Base-by-base conservation (phyloP, 2,113 vertebrate species). In the Pionites leucogaster region DNA sequence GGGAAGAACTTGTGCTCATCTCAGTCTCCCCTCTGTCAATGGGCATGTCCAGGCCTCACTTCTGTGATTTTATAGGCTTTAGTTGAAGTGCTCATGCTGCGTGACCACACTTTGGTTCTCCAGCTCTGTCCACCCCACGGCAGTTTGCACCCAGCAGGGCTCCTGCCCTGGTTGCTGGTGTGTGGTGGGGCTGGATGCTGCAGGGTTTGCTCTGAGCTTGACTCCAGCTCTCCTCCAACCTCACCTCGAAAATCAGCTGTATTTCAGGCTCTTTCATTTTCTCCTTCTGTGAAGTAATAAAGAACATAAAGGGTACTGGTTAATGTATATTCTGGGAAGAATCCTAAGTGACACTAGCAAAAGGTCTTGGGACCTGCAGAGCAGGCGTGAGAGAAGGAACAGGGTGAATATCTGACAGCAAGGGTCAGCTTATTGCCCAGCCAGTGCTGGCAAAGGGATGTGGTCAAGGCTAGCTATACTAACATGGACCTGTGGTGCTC, bases 241-340 rank as follows among this genome's bases (percentile, higher is more conserved):
- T 72, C 33, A 59, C 23, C 62, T 86, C 33, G 35, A 91, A 87
- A 88, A 78, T 44, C 17, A 76, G 18, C n/a, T 79, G 53, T 2
- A 2, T 55, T 70, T 41, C 42, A 28, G 25, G 7, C n/a, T 13
- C 24, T 37, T 90, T 52, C 11, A 22, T 67, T 84, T 49, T 65
- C 50, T 71, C 71, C 86, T 72, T 28, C 7, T 65, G 10, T 50
- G 52, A 60, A 90, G 47, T 25, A 70, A 59, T n/a, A 41, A n/a
- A 57, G 3, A 10, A 68, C 10, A 31, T 57, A 5, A 44, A 49
- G 5, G 33, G 4, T 20, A 42, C 31, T 20, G 0, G 0, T 35
- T 55, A 60, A 41, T 60, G 27, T 35, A 7, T 44, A 24, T 50
- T 79, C n/a, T 94, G 63, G 41, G 79, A 91, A 28, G 37, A 86